Base-by-base conservation (phyloP, 2,113 vertebrate species). In the Cercocebus atys region DNA sequence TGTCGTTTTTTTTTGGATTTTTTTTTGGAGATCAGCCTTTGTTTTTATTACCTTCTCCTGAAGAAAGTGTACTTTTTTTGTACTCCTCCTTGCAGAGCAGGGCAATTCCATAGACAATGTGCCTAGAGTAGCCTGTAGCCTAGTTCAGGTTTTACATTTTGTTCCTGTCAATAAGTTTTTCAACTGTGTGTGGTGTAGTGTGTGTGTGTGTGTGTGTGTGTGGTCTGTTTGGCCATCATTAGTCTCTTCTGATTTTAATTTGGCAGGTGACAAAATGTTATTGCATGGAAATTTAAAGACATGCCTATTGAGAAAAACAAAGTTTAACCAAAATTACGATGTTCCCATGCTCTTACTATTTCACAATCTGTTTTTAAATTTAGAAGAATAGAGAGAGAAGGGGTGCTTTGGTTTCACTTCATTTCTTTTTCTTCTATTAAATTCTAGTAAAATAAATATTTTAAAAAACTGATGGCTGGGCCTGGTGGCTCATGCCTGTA, bases 351-450 rank as follows among this genome's bases (percentile, higher is more conserved):
- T 91, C 40, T 55, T 76, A 81, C 47, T 93, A 76, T 79, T 86
- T 97, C 68, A 93, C n/a, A 81, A 30, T 75, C 52, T 91, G 22
- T 78, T 87, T 93, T 93, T 80, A 93, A 73, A 88, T 84, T 57
- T 16, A 93, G 90, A 84, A 66, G 14, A 82, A 47, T 30, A 6
- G 8, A 43, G 5, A 38, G 25, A 14, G 8, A 17, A 55, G 55
- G 23, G 38, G 66, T 7, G 55, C 20, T 81, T 85, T 66, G 17
- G 20, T 89, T 88, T 85, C 81, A 85, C 25, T 73, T 79, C 25
- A 40, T 6, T 66, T 88, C 50, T 93, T 90, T 96, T 92, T 96
- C 66, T 93, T 82, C 55, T 75, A 18, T 93, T 88, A 91, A 95
- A 79, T 73, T 96, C 38, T 87, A 61, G 50, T 27, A 75, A 94